phyloP scores from a whole-genome alignment of 92 coral and sea anemone genomes.

The Porites lobata region DNA sequence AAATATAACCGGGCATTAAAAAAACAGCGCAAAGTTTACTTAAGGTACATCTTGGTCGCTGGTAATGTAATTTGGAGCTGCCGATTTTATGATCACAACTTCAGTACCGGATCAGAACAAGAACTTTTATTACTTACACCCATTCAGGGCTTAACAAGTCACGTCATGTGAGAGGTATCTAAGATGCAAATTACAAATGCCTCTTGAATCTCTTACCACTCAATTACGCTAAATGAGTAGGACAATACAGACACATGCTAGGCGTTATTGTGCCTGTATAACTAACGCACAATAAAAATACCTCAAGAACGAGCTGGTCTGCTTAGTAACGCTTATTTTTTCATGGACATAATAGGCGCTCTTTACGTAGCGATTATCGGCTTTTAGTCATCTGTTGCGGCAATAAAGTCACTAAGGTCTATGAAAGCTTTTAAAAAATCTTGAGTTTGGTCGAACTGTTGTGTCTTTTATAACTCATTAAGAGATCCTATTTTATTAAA shows the following conservation, averaged over 20 bases:
- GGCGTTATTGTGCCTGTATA: constrained; percentile 15
- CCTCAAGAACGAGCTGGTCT: constrained; percentile 48
- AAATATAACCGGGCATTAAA: not conserved
- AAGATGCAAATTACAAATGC: not conserved
- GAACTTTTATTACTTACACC: no score
- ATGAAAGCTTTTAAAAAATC: not conserved
- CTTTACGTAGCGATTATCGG: not conserved
- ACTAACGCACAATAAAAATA: constrained; percentile 31
- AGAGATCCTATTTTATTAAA: no score
- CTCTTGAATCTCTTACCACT: constrained; percentile 16
- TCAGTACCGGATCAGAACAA: no score
- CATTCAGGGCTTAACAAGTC: not conserved
- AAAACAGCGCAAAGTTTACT: not conserved
- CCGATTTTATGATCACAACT: not conserved
- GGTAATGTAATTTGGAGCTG: not conserved
- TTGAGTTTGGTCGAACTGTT: no score
- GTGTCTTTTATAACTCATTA: no score
- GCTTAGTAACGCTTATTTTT: constrained; percentile 51
- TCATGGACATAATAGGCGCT: constrained; percentile 4
- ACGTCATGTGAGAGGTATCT: not conserved
- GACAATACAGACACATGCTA: constrained; percentile 49
- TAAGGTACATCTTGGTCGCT: not conserved
- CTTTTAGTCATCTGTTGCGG: not conserved
- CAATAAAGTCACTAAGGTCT: not conserved
- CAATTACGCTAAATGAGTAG: constrained; percentile 32